A percentile compares a stretch with the other conserved stretches of the same genome.
Conservation (phyloP, 2,113 vertebrate genomes). For the Rhinopithecus roxellana region DNA sequence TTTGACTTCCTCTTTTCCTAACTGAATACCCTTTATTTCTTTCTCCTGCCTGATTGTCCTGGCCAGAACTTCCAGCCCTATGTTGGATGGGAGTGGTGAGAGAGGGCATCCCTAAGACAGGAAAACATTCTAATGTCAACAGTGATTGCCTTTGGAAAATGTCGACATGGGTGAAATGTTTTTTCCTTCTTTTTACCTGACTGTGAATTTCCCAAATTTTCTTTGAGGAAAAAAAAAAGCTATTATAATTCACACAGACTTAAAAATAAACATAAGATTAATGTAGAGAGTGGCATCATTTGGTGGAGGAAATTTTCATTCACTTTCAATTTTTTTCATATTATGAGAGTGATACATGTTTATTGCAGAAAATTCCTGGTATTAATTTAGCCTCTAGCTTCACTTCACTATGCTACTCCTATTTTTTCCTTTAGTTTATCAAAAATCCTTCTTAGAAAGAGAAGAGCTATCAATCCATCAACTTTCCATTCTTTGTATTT, state of each 20-base stretch:
- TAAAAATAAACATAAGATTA: background rate
- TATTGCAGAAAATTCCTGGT: background rate
- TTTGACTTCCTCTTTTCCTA: too few species aligned
- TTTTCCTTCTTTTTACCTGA: background rate
- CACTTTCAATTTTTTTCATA: background rate
- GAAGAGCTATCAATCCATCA: background rate
- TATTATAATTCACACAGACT: background rate
- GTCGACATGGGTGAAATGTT: background rate
- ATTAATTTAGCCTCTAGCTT: background rate
- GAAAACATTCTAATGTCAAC: background rate
- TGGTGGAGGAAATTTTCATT: background rate
- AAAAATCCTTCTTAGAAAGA: background rate
- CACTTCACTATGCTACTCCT: background rate
- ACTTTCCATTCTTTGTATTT: background rate
- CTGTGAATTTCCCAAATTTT: background rate
- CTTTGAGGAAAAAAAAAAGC: background rate
- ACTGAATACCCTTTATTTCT: too few species aligned
- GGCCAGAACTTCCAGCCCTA: too few species aligned
- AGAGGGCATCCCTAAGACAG: background rate
- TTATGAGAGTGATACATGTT: background rate
- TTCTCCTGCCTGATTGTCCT: too few species aligned
- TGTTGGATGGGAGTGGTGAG: too few species aligned
- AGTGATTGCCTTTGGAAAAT: background rate
- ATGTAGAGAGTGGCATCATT: background rate
- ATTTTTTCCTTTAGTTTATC: background rate